Conservation (phyloP, 2,888 invertebrate species). For the Heliconius hortense region DNA sequence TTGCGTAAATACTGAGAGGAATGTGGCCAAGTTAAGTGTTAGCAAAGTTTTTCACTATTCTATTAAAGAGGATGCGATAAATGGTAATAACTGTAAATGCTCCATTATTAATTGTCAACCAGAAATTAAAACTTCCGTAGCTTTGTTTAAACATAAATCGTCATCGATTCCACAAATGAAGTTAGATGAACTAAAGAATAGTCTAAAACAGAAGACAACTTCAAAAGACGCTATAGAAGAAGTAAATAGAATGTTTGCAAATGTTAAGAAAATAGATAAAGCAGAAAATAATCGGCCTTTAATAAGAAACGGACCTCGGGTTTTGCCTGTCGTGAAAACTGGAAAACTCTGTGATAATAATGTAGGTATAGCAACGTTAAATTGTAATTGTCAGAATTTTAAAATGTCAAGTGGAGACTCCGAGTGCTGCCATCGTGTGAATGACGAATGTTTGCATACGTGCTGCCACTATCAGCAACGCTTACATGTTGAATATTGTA, state of each 20-base stretch:
- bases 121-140: slow-evolving; percentile 48
- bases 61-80: slow-evolving; percentile 49
- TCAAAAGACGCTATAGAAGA: slow-evolving; percentile 71
- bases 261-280: slow-evolving; percentile 51
- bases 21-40: slow-evolving; percentile 47
- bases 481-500: slow-evolving; percentile 13
- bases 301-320: slow-evolving; percentile 64
- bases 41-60: slow-evolving; percentile 60
- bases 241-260: slow-evolving; percentile 74
- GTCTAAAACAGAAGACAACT: slow-evolving; percentile 61
- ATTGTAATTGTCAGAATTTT: slow-evolving; percentile 40
- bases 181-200: slow-evolving; percentile 66
- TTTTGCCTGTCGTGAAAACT: slow-evolving; percentile 68
- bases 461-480: slow-evolving; percentile 53
- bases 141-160: slow-evolving; percentile 64
- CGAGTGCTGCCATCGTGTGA: slow-evolving; percentile 49
- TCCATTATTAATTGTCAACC: slow-evolving; percentile 59
- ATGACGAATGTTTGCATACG: slow-evolving; percentile 51
- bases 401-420: slow-evolving; percentile 67
- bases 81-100: slow-evolving; percentile 51
- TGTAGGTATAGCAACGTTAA: background rate
- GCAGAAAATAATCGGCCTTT: slow-evolving; percentile 58
- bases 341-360: slow-evolving; percentile 27
- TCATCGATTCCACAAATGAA: slow-evolving; percentile 76
- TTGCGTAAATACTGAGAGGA: slow-evolving; percentile 55